Conservation (phyloP, 2,113 vertebrate species). For the Nothocercus julius region DNA sequence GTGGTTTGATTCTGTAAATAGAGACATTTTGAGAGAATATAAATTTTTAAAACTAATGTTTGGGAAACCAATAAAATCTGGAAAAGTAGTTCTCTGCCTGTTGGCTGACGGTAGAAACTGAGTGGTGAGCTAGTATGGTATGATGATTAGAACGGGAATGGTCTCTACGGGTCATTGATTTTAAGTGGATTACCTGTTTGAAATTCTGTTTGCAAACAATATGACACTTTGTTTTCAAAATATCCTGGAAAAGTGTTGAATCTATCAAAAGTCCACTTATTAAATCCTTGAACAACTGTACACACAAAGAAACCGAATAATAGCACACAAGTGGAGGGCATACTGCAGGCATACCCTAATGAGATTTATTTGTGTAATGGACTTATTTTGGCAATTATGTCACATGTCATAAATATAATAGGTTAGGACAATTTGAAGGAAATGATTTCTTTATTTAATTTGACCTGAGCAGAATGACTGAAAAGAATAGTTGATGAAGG, state of each 20-base stretch:
- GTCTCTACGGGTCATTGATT: neutral
- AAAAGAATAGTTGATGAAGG: neutral
- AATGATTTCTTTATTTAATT: constrained; percentile 21
- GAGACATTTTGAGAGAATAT: neutral
- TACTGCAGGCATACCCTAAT: neutral
- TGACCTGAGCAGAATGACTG: neutral
- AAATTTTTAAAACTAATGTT: neutral
- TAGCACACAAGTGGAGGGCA: neutral
- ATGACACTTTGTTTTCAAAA: neutral
- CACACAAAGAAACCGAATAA: neutral
- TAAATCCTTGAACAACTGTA: neutral
- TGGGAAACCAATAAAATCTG: neutral
- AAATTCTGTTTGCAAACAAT: neutral
- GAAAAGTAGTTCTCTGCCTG: neutral
- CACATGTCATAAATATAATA: neutral
- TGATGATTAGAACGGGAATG: neutral
- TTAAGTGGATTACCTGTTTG: neutral
- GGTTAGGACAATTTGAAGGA: constrained; percentile 14
- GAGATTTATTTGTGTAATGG: neutral
- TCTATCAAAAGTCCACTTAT: neutral
- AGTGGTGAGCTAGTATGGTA: neutral
- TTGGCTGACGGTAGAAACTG: neutral
- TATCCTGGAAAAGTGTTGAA: neutral
- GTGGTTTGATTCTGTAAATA: neutral
- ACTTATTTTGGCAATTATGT: neutral